Base-by-base conservation (phyloP, 2,888 invertebrate species). In the Germaria angustata region DNA sequence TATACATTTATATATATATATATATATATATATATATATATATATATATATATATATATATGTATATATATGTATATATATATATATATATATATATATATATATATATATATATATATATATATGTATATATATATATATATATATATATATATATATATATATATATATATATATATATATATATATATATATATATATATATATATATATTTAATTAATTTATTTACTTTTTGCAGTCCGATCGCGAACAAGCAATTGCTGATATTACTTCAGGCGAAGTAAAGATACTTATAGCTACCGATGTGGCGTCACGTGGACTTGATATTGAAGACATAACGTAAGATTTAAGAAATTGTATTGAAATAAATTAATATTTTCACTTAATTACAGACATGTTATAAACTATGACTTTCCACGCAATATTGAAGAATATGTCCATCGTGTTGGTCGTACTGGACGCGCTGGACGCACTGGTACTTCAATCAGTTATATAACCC, bases 381-480 rank as follows among this genome's bases (percentile, higher is more conserved):
- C 39, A 11, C 2, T 61, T 57, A 20, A 28, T 66, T 76, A 11
- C 57, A 91, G 91, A 0, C 87, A 97, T 90, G 97, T 99, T 1
- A 92, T 98, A 28, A 99, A 99, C 90, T 96, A 94, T 87, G 98
- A 99, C 91, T 98, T 98, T 88, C 98, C 98, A 0, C 93, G 95
- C 15, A 97, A 98, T 87, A 97, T 98, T 87, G 98, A 98, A 90
- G 98, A 99, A 88, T 99, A 98, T 91, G 91, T 91, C 0, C 98
- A 99, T 89, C 93, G 98, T 81, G 97, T 99, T n/a, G 98, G 98
- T 0, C 93, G 99, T 80, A 99, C 98, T 0, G 99, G 98, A 0
- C 93, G 98, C 77, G 98, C 99, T 15, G 98, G 98, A 15, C 94
- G 94, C 80, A 94, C 93, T 0, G 98, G 99, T 0, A 94, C 94